Evolutionary conservation across 2,888 invertebrate genomes (phyloP).

Genomic region (Apomyelois bistriatella): DNA sequence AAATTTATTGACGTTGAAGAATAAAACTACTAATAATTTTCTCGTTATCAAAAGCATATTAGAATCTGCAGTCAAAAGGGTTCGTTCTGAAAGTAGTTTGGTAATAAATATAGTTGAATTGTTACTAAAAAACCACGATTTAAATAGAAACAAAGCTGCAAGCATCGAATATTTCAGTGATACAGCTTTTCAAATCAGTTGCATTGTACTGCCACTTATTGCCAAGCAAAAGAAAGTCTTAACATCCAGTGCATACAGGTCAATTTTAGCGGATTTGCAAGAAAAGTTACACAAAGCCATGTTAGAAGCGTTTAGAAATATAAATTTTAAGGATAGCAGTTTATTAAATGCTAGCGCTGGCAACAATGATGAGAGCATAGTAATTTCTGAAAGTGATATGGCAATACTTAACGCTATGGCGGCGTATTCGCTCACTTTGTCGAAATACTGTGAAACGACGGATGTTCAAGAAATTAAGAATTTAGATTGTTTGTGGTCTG

Average conservation of each 20-base stretch:
- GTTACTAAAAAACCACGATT: slow-evolving; percentile 44
- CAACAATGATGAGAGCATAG: slow-evolving; percentile 48
- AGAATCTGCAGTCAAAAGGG: slow-evolving; percentile 64
- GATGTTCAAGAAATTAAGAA: slow-evolving; percentile 53
- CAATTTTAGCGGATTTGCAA: slow-evolving; percentile 63
- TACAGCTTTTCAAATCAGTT: slow-evolving; percentile 63
- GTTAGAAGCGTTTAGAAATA: slow-evolving; percentile 56
- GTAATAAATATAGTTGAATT: slow-evolving; percentile 57
- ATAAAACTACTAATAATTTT: slow-evolving; percentile 51
- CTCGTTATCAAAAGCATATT: slow-evolving; percentile 52
- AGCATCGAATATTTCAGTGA: slow-evolving; percentile 56
- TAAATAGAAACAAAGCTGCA: slow-evolving; percentile 24
- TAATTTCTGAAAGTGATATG: slow-evolving; percentile 41
- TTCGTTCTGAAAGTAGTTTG: slow-evolving; percentile 56
- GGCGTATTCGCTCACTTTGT: slow-evolving; percentile 60
- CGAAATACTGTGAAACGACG: slow-evolving; percentile 63
- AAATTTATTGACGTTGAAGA: slow-evolving; percentile 54
- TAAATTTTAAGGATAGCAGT: slow-evolving; percentile 48
- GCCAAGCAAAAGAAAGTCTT: slow-evolving; percentile 64
- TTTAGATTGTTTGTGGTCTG: slow-evolving; percentile 57
- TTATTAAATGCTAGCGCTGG: slow-evolving; percentile 28
- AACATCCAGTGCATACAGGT: slow-evolving; percentile 54
- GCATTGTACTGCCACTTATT: slow-evolving; percentile 58
- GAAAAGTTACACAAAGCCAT: slow-evolving; percentile 59
- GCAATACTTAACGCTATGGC: slow-evolving; percentile 66